A percentile compares a stretch with the other conserved stretches of the same genome.
Conservation (phyloP, 2,888 invertebrate species). For the Tortrix viridana region DNA sequence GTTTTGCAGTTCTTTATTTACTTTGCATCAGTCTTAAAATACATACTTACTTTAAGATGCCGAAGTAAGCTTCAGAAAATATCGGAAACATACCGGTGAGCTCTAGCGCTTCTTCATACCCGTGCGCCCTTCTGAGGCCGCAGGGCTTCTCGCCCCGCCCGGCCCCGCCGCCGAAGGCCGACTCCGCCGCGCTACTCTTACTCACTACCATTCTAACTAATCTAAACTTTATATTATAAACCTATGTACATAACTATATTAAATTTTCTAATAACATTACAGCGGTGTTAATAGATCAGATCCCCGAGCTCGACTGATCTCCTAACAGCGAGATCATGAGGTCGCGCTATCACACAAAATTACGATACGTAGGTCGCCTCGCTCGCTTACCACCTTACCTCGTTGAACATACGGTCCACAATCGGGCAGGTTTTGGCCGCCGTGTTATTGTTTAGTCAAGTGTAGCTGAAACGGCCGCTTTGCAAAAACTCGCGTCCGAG, state of each 20-base stretch:
- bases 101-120: constrained; percentile 49
- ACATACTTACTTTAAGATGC: too few species aligned
- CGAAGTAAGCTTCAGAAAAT: background rate
- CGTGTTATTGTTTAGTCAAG: constrained; percentile 21
- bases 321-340: constrained; percentile 8
- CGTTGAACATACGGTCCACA: background rate
- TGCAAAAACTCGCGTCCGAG: constrained; percentile 22
- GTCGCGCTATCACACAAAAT: constrained; percentile 22
- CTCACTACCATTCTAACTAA: constrained; percentile 2
- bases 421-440: background rate
- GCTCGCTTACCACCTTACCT: constrained; percentile 1
- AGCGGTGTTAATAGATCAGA: background rate
- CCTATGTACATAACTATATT: constrained; percentile 32
- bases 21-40: too few species aligned
- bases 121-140: constrained; percentile 20
- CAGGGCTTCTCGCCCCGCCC: too few species aligned
- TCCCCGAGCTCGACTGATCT: constrained; percentile 18
- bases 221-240: constrained; percentile 36
- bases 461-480: constrained; percentile 10
- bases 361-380: background rate
- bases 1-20: too few species aligned
- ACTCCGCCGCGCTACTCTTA: background rate
- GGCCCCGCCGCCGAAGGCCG: too few species aligned
- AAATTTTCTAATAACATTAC: constrained; percentile 1
- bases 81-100: constrained; percentile 42